A percentile compares a stretch with the other conserved stretches of the same genome.
phyloP scores from a whole-genome alignment of 1,140 invertebrate genomes.

The Eupristina koningsbergeri region DNA sequence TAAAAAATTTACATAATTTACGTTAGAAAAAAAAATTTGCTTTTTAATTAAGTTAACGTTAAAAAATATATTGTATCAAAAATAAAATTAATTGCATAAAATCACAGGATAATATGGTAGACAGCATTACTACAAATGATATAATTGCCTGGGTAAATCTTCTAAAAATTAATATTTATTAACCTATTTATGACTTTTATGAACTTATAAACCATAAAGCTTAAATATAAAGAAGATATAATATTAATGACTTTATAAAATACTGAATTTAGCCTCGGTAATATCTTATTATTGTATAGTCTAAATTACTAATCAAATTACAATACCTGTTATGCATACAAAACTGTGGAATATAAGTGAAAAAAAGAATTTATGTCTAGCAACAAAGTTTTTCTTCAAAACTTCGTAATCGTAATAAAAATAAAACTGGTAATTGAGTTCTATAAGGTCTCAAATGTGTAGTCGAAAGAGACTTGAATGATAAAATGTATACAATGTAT shows the following conservation, averaged over 20 bases:
- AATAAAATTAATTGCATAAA: neutral
- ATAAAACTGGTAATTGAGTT: neutral
- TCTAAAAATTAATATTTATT: neutral
- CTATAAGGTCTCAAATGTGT: neutral
- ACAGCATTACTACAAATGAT: neutral
- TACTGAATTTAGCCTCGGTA: too few species aligned
- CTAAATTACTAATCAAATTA: neutral
- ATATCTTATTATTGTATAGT: neutral
- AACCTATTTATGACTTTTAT: too few species aligned
- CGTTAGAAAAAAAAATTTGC: too few species aligned
- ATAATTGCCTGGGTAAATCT: neutral
- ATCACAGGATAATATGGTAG: neutral
- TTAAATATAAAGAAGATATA: neutral
- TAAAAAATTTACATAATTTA: too few species aligned
- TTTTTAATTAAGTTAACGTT: too few species aligned
- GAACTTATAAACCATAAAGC: neutral
- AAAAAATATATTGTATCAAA: neutral
- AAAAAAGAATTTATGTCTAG: neutral
- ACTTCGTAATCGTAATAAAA: neutral
- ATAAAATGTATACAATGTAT: neutral
- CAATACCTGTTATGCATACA: neutral
- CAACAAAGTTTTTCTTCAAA: neutral
- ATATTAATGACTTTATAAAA: neutral
- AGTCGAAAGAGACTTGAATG: neutral
- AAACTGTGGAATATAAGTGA: neutral